phyloP scores from a whole-genome alignment of 2,113 vertebrate genomes.

The Fulica atra region DNA sequence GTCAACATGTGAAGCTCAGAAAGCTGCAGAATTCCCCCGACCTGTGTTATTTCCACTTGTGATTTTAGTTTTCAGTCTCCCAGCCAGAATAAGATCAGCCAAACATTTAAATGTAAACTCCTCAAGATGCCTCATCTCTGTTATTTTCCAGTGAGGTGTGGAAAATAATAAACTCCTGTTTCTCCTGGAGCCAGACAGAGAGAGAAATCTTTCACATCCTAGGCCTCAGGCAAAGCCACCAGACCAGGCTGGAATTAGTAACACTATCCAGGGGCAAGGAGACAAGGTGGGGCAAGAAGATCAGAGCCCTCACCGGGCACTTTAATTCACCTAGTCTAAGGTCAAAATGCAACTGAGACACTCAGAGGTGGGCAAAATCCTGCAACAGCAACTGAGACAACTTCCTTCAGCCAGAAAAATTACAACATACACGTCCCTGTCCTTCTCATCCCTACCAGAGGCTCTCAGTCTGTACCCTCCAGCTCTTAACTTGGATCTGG shows the following conservation, averaged over 20 bases:
- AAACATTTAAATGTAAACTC: slow-evolving; percentile 20
- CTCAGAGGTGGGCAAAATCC: not conserved
- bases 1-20: not conserved
- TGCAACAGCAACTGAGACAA: not conserved
- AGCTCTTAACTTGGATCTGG: not conserved
- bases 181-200: not conserved
- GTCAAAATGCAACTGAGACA: not conserved
- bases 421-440: not conserved
- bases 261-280: slow-evolving; percentile 10
- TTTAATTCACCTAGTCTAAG: not conserved
- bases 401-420: not conserved
- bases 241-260: slow-evolving; percentile 28
- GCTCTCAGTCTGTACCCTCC: not conserved
- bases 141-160: slow-evolving; percentile 64
- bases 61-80: slow-evolving; percentile 18
- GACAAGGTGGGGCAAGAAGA: not conserved
- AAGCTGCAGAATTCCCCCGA: not conserved
- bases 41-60: slow-evolving; percentile 28
- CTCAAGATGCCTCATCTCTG: slow-evolving; percentile 30
- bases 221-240: slow-evolving; percentile 45
- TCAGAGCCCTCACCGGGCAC: not conserved
- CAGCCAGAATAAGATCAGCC: slow-evolving; percentile 12
- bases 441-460: no score
- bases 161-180: slow-evolving; percentile 65
- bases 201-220: slow-evolving; percentile 22